Evolutionary conservation across 2,797 vertebrate genomes (phyloP), one percentile per base, ranked within the genome.

Genomic region (Syngnathus rostellatus): DNA sequence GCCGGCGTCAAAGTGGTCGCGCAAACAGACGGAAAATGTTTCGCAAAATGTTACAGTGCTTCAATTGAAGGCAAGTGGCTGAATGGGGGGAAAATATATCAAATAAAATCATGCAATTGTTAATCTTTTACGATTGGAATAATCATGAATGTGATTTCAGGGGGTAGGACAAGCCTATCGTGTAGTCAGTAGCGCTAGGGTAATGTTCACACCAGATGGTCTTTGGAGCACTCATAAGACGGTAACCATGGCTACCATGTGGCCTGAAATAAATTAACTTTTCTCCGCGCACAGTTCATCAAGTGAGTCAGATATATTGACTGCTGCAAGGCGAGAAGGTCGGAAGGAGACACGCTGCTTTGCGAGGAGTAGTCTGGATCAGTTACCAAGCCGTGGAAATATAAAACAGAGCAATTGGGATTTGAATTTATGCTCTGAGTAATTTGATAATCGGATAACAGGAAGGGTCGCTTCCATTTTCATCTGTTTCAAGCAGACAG

Each of bases 151-250:
- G 55, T 23, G 69, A 16, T 45, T 61, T 65, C 59, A 71, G 43
- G 58, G 57, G 54, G 78, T 12, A 23, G 74, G 71, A 86, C 79
- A 78, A 74, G 74, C 75, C 73, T 82, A 80, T 83, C 86, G 84
- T 86, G 81, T 73, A 84, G 70, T 76, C 76, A 79, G 76, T 66
- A 69, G 48, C 70, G 80, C 90, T 71, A 80, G 87, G 89, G 86
- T 93, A 93, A 94, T 93, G 91, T 93, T 93, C 90, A 89, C 88
- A 94, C 89, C 92, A 94, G 92, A 94, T 94, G 92, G 82, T 90
- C 87, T 91, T 76, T 79, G 82, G 81, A 82, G 84, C 77, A 74
- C 90, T 91, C 91, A 83, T 91, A 91, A 92, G 90, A 87, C 85
- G 89, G 91, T 95, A 83, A 75, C 92, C 91, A 91, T 93, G 88